Base-by-base conservation (phyloP, 1,140 invertebrate genomes). In the Ptiloglossa arizonensis region DNA sequence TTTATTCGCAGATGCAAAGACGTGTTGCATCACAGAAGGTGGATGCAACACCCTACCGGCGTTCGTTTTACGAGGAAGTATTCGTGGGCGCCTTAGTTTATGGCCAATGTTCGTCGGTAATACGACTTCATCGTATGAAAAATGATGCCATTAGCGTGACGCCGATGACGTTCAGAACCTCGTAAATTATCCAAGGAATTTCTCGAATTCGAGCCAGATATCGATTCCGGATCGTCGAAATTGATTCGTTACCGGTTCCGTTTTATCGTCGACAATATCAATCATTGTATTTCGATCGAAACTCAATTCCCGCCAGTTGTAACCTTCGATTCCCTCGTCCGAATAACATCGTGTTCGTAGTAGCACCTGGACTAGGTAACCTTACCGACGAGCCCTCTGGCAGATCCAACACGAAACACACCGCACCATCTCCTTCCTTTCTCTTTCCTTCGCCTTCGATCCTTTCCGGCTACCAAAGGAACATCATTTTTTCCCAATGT, bases 11-110 rank as follows among this genome's bases (percentile, higher is more conserved):
- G 24, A 41, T 29, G 24, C 57, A 29, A 29, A 44, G 46, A 35
- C 50, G 59, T 35, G 48, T 71, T 54, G 48, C 80, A 44, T 69
- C 56, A 73, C 67, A 59, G 41, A 13, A n/a, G 2, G 11, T 41
- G 13, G 63, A 76, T 59, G 79, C 54, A 64, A 63, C 79, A 60
- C 48, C 17, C 82, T 86, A 77, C 88, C 89, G 87, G 86, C 81
- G 80, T 79, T 50, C 35, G 59, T 41, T 62, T 62, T 62, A 62
- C 59, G 59, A 62, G n/a, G 22, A 62, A 41, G 35, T 41, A 22
- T 22, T 35, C 35, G 59, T 62, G 59, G 59, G 59, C 59, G 35
- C 59, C 59, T 24, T 62, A n/a, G 35, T 62, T 62, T 62, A 62
- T 24, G 29, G 35, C 59, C 59, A 24, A 41, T 44, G 59, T 62